Evolutionary conservation across 2,888 invertebrate genomes (phyloP).

Genomic region (Belgica antarctica): DNA sequence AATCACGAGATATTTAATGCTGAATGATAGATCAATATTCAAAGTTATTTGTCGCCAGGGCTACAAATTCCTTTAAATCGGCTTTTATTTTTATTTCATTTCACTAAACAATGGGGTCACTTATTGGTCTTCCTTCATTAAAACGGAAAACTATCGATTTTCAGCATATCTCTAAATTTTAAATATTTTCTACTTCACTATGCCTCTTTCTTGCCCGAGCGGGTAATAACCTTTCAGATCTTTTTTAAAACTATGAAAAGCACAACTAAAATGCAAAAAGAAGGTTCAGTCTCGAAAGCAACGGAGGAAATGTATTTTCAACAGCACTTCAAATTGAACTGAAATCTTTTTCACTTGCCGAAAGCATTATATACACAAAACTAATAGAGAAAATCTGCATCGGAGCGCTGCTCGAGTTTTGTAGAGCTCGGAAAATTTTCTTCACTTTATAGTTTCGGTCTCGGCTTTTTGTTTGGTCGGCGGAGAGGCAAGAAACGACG

Average conservation of each 20-base stretch:
- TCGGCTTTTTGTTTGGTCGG: not conserved
- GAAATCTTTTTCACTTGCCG: conserved; percentile 44
- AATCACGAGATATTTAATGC: conserved; percentile 13
- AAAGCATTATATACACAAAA: conserved; percentile 45
- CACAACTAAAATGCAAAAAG: conserved; percentile 13
- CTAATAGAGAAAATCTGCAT: conserved; percentile 35
- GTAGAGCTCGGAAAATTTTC: conserved; percentile 24
- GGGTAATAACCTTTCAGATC: conserved; percentile 24
- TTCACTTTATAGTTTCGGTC: not conserved
- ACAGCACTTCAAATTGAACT: conserved; percentile 44
- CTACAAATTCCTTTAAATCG: conserved; percentile 25
- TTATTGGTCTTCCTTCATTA: conserved; percentile 37
- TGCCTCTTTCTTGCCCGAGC: not conserved
- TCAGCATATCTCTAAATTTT: conserved; percentile 21
- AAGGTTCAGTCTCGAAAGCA: not conserved
- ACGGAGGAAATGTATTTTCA: conserved; percentile 23
- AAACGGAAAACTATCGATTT: conserved; percentile 32
- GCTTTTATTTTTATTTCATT: not conserved
- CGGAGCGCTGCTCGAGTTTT: not conserved
- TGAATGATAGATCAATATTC: conserved; percentile 19
- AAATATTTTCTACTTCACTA: conserved; percentile 22
- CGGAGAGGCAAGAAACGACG: conserved; percentile 24
- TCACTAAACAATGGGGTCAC: conserved; percentile 27
- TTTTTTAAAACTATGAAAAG: conserved; percentile 19
- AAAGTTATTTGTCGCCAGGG: conserved; percentile 20